phyloP scores from a whole-genome alignment of 2,888 invertebrate species.

The Amiota minor region DNA sequence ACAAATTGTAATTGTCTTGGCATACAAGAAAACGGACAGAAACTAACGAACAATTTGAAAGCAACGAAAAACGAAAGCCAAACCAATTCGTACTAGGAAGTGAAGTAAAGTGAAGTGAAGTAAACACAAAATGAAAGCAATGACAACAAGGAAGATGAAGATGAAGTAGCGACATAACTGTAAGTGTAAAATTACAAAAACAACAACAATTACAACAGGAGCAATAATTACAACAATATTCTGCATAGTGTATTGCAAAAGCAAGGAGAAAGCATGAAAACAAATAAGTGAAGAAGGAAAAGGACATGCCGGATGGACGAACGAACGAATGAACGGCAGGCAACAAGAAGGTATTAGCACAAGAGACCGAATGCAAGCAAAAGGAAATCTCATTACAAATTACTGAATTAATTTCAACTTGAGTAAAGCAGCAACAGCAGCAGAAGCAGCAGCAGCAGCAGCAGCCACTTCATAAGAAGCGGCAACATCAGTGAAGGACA shows the following conservation, averaged over 20 bases:
- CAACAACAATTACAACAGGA: slow-evolving; percentile 7
- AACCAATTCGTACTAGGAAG: not conserved
- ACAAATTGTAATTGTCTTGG: slow-evolving; percentile 44
- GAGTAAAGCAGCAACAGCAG: slow-evolving; percentile 40
- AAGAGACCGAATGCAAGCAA: not conserved
- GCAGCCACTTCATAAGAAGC: slow-evolving; percentile 16
- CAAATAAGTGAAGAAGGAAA: not conserved
- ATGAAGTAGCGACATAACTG: slow-evolving; percentile 18
- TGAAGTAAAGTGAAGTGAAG: not conserved
- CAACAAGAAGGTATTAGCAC: not conserved
- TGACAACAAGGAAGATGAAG: slow-evolving; percentile 3
- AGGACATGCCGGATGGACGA: not conserved
- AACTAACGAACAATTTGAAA: no score
- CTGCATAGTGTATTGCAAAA: not conserved
- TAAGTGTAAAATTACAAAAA: slow-evolving; percentile 17
- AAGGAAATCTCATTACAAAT: slow-evolving; percentile 61
- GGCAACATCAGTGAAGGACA: not conserved
- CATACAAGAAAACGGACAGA: slow-evolving; percentile 25
- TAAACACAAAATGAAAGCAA: not conserved
- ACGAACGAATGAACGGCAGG: not conserved
- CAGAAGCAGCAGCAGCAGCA: slow-evolving; percentile 26
- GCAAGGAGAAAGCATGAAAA: not conserved
- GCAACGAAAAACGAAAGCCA: not conserved
- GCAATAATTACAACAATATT: slow-evolving; percentile 32
- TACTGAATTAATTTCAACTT: slow-evolving; percentile 66